Conservation (phyloP, 2,888 invertebrate species). For the Brachyopa scutellaris region DNA sequence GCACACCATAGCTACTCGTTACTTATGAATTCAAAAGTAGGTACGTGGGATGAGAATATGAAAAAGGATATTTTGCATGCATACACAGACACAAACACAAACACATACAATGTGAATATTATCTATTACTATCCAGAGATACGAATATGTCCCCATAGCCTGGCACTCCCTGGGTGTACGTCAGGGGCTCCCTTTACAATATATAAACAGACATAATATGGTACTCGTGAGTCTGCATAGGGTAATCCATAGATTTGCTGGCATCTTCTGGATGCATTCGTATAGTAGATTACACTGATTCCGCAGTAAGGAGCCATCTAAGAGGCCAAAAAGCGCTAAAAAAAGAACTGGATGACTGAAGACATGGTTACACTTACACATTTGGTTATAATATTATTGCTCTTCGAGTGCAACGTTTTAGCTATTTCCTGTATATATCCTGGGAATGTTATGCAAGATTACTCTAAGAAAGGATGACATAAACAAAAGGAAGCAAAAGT, state of each 20-base stretch:
- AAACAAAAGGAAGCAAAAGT: no score
- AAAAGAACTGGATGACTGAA: background rate
- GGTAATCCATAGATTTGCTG: conserved; percentile 15
- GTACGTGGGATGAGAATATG: conserved; percentile 10
- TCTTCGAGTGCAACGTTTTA: background rate
- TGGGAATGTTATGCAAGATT: conserved; percentile 3
- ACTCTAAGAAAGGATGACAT: background rate
- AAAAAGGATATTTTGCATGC: conserved; percentile 30
- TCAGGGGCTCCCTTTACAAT: conserved; percentile 46
- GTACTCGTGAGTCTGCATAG: no score
- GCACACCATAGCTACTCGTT: no score
- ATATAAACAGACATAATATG: no score
- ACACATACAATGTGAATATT: conserved; percentile 24
- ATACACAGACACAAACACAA: background rate
- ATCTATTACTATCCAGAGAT: conserved; percentile 22
- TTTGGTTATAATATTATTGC: background rate
- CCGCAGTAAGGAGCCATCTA: background rate
- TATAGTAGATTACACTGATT: background rate
- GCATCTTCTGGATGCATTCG: conserved; percentile 7
- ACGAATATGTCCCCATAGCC: background rate
- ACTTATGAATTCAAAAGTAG: conserved; percentile 32
- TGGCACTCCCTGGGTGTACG: conserved; percentile 2
- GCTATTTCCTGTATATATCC: background rate
- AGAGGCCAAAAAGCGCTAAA: background rate
- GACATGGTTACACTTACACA: conserved; percentile 20